A percentile compares a stretch with the other conserved stretches of the same genome.
These are phyloP conservation scores for Ophiodon elongatus DNA, from an alignment of 2,113 vertebrate genomes.

Conservation along the genomic window DNA sequence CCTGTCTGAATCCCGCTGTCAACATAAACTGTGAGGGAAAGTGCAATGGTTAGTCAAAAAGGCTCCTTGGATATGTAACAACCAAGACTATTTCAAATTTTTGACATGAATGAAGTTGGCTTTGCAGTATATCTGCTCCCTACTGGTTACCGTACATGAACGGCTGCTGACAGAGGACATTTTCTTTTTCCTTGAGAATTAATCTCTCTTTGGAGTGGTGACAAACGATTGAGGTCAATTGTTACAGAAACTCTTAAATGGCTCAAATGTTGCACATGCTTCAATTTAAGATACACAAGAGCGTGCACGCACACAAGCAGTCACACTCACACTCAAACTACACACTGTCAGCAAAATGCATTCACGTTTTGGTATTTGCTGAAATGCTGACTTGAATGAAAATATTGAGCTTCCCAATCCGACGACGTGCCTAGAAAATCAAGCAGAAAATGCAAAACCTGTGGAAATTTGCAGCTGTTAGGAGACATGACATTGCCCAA, in stretches of 20 bases:
- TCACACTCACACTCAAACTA: not conserved
- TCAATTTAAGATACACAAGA: constrained; percentile 6
- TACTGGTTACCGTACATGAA: not conserved
- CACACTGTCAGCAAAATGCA: constrained; percentile 57
- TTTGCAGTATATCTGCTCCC: constrained; percentile 1
- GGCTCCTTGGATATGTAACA: not conserved
- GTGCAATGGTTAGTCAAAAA: constrained; percentile 11
- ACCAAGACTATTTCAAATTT: constrained; percentile 3
- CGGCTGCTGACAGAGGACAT: constrained; percentile 26
- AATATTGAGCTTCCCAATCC: constrained; percentile 42
- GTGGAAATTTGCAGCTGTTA: constrained; percentile 54
- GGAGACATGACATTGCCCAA: constrained; percentile 38
- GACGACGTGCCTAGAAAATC: constrained; percentile 44
- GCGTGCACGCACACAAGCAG: not conserved
- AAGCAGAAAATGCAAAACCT: constrained; percentile 55
- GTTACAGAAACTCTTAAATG: constrained; percentile 23
- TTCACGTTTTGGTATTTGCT: constrained; percentile 53
- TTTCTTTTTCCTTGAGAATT: constrained; percentile 10
- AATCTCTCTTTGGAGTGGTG: constrained; percentile 12
- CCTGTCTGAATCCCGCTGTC: constrained; percentile 14
- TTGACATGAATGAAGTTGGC: constrained; percentile 20
- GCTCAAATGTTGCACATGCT: constrained; percentile 22
- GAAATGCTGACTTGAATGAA: constrained; percentile 60
- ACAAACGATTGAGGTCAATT: constrained; percentile 29
- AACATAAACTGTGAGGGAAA: constrained; percentile 18